Base-by-base conservation (phyloP, 2,888 invertebrate genomes). In the Theretra japonica region DNA sequence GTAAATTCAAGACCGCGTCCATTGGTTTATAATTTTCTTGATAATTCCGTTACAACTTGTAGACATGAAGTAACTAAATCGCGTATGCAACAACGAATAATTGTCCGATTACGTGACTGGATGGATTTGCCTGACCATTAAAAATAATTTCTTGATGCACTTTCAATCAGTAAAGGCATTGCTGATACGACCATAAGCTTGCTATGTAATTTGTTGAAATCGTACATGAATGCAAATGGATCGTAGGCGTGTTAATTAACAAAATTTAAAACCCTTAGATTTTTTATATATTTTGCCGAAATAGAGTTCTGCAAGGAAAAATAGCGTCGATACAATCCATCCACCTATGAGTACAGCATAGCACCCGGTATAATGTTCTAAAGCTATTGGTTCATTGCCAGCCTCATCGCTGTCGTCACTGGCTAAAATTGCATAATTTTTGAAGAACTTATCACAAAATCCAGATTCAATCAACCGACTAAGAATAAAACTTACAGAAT, bases 331-430 rank as follows among this genome's bases (percentile, higher is more conserved):
- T 21, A 84, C 21, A 30, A 82, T 65, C 90, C 90, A 92, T 0
- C 93, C 92, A 15, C 79, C 57, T 5, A 89, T 56, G n/a, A 93
- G 75, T 50, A 92, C 76, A 25, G 79, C 75, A 70, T 90, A 93
- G 70, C 91, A 92, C 6, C 91, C 91, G 41, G 88, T 84, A 71
- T 85, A 91, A 79, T 92, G 86, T n/a, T 78, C 78, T 25, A 87
- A 60, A 71, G 85, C 88, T 23, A 93, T 84, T 0, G 89, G 81
- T 72, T 84, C 80, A 78, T 73, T 15, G 74, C 80, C 41, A 79
- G 71, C 60, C 77, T 73, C n/a, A 57, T 72, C 30, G 74, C 70
- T 5, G 69, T 56, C 1, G 70, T 30, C 0, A 48, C 68, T 30
- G 74, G 73, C 17, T 70, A 50, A 58, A 5, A 65, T 77, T 1